A percentile compares a stretch with the other conserved stretches of the same genome.
These are phyloP conservation scores for Montipora capricornis DNA, from an alignment of 64 coral and sea anemone species.

Conservation along the genomic window DNA sequence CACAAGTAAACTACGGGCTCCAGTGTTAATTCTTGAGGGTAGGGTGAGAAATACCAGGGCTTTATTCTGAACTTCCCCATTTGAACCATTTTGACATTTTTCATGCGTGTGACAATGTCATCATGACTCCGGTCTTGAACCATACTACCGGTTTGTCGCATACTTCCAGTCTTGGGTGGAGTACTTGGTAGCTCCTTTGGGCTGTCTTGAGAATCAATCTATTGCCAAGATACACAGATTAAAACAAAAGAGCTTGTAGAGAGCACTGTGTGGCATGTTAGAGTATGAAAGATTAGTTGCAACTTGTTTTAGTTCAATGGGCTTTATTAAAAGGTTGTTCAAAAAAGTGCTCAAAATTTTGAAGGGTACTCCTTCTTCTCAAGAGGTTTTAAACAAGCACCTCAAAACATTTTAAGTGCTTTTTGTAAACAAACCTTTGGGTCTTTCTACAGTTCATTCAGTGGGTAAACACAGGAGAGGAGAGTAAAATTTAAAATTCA, in stretches of 20 bases:
- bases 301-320: no score
- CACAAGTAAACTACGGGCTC: slow-evolving; percentile 89
- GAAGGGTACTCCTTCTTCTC: no score
- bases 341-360: no score
- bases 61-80: slow-evolving; percentile 91
- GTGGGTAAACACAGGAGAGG: no score
- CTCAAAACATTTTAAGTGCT: no score
- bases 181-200: slow-evolving; percentile 78
- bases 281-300: no score
- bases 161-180: slow-evolving; percentile 79
- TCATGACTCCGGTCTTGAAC: slow-evolving; percentile 99
- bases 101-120: slow-evolving; percentile 98
- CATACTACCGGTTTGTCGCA: slow-evolving; percentile 94
- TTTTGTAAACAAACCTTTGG: no score
- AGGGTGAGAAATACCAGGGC: slow-evolving; percentile 99
- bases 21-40: slow-evolving; percentile 94
- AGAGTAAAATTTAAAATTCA: no score
- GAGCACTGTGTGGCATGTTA: not conserved
- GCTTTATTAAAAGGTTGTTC: no score
- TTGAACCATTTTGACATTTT: slow-evolving; percentile 97
- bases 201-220: slow-evolving; percentile 97
- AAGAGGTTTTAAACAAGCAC: no score
- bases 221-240: not conserved
- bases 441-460: no score
- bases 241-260: not conserved